Conservation (phyloP, 2,888 invertebrate genomes). For the Perizoma flavofasciatum region DNA sequence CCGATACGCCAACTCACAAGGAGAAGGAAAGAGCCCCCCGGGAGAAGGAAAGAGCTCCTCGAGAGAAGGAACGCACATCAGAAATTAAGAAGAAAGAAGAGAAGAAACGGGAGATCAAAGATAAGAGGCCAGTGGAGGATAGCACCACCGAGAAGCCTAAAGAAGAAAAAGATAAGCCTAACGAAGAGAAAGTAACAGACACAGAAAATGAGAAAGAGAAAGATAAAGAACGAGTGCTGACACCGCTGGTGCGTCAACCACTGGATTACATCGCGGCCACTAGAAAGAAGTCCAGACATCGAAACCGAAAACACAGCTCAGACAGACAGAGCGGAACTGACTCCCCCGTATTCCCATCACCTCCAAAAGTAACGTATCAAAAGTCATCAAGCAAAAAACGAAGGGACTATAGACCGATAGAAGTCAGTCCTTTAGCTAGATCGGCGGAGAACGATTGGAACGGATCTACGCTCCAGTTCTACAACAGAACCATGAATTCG, state of each 20-base stretch:
- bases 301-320: conserved; percentile 86
- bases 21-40: conserved; percentile 69
- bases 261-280: conserved; percentile 89
- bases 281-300: conserved; percentile 87
- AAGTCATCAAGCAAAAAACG: conserved; percentile 83
- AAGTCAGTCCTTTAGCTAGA: conserved; percentile 77
- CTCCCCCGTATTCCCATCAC: conserved; percentile 87
- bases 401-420: conserved; percentile 83
- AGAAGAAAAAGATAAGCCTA: conserved; percentile 48
- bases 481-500: conserved; percentile 84
- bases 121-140: conserved; percentile 65
- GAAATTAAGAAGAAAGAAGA: conserved; percentile 58
- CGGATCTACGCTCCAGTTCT: conserved; percentile 88
- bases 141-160: conserved; percentile 59
- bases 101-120: conserved; percentile 55
- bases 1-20: conserved; percentile 81
- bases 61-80: conserved; percentile 43
- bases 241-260: conserved; percentile 88
- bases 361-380: conserved; percentile 86
- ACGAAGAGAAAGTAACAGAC: conserved; percentile 43
- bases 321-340: conserved; percentile 85
- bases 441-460: conserved; percentile 85
- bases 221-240: conserved; percentile 81
- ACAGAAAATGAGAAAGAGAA: conserved; percentile 52
- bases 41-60: conserved; percentile 50